Base-by-base conservation (phyloP, 2,113 vertebrate species). In the Platichthys stellatus region DNA sequence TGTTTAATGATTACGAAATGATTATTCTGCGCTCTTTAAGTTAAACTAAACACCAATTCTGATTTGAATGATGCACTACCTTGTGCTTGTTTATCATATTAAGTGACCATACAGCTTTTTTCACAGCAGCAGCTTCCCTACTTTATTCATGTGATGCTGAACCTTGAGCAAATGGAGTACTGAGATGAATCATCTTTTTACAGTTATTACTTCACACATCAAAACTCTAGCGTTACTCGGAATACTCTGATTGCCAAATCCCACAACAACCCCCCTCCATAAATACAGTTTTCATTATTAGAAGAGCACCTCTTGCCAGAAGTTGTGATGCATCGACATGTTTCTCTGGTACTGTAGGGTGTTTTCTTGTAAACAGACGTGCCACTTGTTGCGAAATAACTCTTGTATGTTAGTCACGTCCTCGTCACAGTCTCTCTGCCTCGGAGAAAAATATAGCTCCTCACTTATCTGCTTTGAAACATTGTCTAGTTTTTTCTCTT, bases 311-410 rank as follows among this genome's bases (percentile, higher is more conserved):
- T 68, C 3, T 11, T 47, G 0, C 18, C 35, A 66, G 26, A 76
- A 18, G 13, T 17, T 1, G 2, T 26, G 4, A 47, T 80, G 67
- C 45, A 13, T 63, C 63, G 69, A 14, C 40, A 4, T 21, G 6
- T 28, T 74, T 54, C 35, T 64, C 49, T 43, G 20, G 13, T 5
- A 40, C 0, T 58, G 21, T n/a, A 2, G 7, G 7, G 63, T 57
- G 20, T 78, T 75, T 56, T 3, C 64, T 1, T 62, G 13, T 69
- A 60, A 79, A 18, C 20, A 69, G 15, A 7, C 11, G n/a, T 73
- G 49, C 20, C 28, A n/a, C 18, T 31, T 10, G 12, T 89, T 92
- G 86, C 61, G 81, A 79, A 87, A 89, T 70, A 4, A 5, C 13
- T 7, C 4, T 15, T 15, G 5, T n/a, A 3, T 11, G 49, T 72